Percentiles rank a stretch among this genome's conserved stretches.
Evolutionary conservation across 2,113 vertebrate genomes (phyloP).

Genomic region (Pteruthius melanotis): DNA sequence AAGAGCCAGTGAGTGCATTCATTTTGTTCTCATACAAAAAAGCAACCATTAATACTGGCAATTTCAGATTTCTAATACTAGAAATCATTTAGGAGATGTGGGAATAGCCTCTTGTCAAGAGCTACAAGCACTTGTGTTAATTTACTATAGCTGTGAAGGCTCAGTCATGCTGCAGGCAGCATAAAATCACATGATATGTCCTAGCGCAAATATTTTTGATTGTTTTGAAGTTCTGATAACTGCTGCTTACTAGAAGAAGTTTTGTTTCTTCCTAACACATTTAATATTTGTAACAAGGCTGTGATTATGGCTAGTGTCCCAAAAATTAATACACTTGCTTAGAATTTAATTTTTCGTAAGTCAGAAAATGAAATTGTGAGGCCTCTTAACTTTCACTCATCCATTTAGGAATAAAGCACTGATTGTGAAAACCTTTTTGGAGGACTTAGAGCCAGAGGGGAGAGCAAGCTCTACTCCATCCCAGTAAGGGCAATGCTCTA

Average conservation of each 20-base stretch:
- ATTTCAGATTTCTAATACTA: not conserved
- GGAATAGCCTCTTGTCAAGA: not conserved
- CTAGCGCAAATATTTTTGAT: not conserved
- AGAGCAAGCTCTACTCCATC: not conserved
- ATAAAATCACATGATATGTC: not conserved
- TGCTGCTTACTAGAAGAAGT: not conserved
- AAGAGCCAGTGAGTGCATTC: not conserved
- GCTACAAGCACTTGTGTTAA: not conserved
- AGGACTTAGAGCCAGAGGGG: not conserved
- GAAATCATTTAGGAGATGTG: not conserved
- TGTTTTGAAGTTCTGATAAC: not conserved
- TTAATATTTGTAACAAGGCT: not conserved
- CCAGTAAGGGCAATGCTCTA: not conserved
- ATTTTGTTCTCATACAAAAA: not conserved
- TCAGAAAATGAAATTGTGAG: not conserved
- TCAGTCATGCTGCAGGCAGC: not conserved
- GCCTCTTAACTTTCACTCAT: not conserved
- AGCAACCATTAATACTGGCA: not conserved
- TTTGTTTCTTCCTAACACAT: not conserved
- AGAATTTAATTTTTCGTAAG: not conserved
- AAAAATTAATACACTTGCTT: not conserved
- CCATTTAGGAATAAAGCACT: not conserved
- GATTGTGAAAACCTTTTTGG: not conserved
- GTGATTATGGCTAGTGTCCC: not conserved
- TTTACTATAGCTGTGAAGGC: not conserved